phyloP scores from a whole-genome alignment of 2,113 vertebrate genomes.

The Andinoacara biseriatus region DNA sequence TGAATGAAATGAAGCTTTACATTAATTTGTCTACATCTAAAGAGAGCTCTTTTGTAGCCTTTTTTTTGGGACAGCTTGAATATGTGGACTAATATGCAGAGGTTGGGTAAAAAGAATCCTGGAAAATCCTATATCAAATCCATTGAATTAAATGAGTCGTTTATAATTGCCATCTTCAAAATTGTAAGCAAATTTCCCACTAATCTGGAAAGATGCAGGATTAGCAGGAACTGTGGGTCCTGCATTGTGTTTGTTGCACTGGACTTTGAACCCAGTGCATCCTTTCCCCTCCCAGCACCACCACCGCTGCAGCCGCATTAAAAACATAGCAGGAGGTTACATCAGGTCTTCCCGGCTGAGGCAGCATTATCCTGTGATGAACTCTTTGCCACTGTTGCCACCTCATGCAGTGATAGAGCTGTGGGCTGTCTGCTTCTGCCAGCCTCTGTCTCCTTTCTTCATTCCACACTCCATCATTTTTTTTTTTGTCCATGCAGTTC shows the following conservation, averaged over 20 bases:
- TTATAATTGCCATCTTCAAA: not conserved
- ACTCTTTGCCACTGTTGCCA: not conserved
- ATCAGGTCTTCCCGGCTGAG: conserved; percentile 11
- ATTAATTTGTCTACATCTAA: not conserved
- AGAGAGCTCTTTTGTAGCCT: not conserved
- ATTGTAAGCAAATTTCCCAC: not conserved
- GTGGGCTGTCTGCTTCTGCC: conserved; percentile 22
- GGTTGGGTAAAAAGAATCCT: not conserved
- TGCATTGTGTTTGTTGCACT: conserved; percentile 2
- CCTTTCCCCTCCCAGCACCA: not conserved
- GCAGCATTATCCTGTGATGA: conserved; percentile 47
- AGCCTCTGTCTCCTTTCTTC: conserved; percentile 10
- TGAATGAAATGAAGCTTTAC: too few species aligned
- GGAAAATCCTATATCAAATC: not conserved
- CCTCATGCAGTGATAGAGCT: conserved; percentile 23
- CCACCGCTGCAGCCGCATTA: not conserved
- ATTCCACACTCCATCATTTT: not conserved
- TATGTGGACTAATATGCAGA: too few species aligned
- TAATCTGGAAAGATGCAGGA: not conserved
- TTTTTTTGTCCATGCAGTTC: not conserved
- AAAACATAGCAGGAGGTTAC: conserved; percentile 13
- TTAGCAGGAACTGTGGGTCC: not conserved
- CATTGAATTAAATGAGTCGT: not conserved
- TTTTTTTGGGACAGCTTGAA: too few species aligned
- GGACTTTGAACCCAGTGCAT: not conserved